Evolutionary conservation across 2,113 vertebrate species (phyloP), one percentile per base, ranked within the genome.

Genomic region (Sphyrna mokarran): DNA sequence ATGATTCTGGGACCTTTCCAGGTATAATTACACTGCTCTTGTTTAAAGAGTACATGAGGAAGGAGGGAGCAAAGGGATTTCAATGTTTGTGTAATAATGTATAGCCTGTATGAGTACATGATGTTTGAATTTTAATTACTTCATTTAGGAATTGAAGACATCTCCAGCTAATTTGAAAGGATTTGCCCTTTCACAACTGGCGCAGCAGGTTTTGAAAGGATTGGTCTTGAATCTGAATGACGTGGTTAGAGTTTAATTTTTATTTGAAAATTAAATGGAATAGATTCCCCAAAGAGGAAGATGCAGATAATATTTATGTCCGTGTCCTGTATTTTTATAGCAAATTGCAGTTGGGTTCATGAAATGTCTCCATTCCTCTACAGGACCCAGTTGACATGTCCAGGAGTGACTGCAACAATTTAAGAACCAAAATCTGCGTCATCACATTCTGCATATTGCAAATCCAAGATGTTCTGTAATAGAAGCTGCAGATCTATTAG

Each of bases 111-210:
- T 54, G 37, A 76, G 40, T 48, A 76, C 54, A 33, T 29, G 69
- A 95, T 48, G 94, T 66, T 54, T 76, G 94, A 95, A 72, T 70
- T 22, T 95, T 95, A 95, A 70, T 95, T 43, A 72, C 68, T 95
- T 76, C 94, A 95, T 72, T 95, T 72, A 54, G 43, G 69, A 95
- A 43, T 54, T 48, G 68, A 72, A 70, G 94, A 43, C 68, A 48
- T 95, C 68, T 43, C 94, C 68, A 72, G 94, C 43, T 95, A 95
- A 23, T 72, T 54, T 72, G 22, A 29, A 95, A 68, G 70, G 94
- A 43, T 54, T 54, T 33, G 66, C 43, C 40, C 94, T 72, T 95
- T 54, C 69, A 54, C 18, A 6, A 54, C 9, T 95, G 69, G 48
- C 69, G 70, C 66, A 95, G 69, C 26, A 48, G 66, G 94, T 72